Percentiles rank a stretch among this genome's conserved stretches.
These are phyloP conservation scores for Plutomurus gul DNA, from an alignment of 1,140 invertebrate genomes.

Conservation along the genomic window DNA sequence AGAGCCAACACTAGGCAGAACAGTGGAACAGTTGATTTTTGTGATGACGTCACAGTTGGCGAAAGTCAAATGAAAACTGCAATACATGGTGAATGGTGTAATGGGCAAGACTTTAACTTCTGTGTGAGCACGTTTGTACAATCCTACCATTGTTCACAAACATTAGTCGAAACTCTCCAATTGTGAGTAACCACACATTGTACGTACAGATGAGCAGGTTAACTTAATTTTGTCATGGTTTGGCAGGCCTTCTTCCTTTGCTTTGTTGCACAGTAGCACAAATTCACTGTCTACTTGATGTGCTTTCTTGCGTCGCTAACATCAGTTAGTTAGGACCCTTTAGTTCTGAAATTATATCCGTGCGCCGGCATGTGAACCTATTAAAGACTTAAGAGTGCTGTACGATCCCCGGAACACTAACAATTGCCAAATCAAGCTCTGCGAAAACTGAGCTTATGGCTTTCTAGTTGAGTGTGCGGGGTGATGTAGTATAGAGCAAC, in stretches of 20 bases:
- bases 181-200: constrained; percentile 4
- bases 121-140: neutral
- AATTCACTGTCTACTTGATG: neutral
- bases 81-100: neutral
- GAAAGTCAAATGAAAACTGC: constrained; percentile 8
- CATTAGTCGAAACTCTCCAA: neutral
- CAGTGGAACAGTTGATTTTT: neutral
- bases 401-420: constrained; percentile 47
- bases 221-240: constrained; percentile 2
- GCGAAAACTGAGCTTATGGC: constrained; percentile 41
- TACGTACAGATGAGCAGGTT: neutral
- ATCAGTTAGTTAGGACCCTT: constrained; percentile 21
- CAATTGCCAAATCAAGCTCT: constrained; percentile 48
- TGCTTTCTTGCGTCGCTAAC: constrained; percentile 13
- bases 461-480: constrained; percentile 15
- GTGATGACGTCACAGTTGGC: constrained; percentile 8
- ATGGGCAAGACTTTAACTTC: constrained; percentile 1
- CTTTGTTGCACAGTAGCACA: constrained; percentile 21
- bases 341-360: constrained; percentile 45
- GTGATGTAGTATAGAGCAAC: constrained; percentile 5
- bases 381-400: constrained; percentile 44
- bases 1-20: no score
- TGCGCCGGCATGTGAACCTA: constrained; percentile 37
- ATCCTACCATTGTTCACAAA: constrained; percentile 3
- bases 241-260: constrained; percentile 19